Evolutionary conservation across 37 sponge, comb jelly and placozoan genomes (phyloP).

Genomic region (Haliclona indistincta): DNA sequence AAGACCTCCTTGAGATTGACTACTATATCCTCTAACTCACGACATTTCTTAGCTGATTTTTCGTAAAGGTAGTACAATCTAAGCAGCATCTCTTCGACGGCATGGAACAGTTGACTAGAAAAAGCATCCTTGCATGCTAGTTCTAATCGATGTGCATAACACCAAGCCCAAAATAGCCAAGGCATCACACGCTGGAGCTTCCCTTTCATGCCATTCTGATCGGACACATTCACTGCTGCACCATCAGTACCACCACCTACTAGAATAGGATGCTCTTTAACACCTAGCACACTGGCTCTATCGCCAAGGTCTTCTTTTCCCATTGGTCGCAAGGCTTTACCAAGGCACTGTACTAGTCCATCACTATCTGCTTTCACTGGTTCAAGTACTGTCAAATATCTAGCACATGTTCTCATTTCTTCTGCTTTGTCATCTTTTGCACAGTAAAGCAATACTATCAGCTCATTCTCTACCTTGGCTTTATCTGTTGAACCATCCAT

Average conservation of each 20-base stretch:
- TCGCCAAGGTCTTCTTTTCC: constrained; percentile 38
- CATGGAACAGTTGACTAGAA: constrained; percentile 17
- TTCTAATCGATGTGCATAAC: constrained; percentile 60
- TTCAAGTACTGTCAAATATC: constrained; percentile 15
- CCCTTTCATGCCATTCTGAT: constrained; percentile 59
- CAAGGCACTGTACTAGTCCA: constrained; percentile 52
- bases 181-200: constrained; percentile 34
- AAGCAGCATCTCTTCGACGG: constrained; percentile 65
- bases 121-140: constrained; percentile 57
- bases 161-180: constrained; percentile 68
- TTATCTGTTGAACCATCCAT: constrained; percentile 60
- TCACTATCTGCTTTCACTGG: constrained; percentile 45
- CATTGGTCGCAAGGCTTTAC: constrained; percentile 23
- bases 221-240: constrained; percentile 51
- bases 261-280: constrained; percentile 29
- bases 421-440: constrained; percentile 27
- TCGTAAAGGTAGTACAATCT: constrained; percentile 45
- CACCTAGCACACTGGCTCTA: constrained; percentile 1
- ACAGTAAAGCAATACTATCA: constrained; percentile 33
- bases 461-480: constrained; percentile 45
- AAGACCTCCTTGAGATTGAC: constrained; percentile 54
- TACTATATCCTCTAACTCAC: constrained; percentile 40
- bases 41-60: constrained; percentile 53
- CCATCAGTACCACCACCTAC: constrained; percentile 73
- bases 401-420: constrained; percentile 17